Base-by-base conservation (phyloP, 2,113 vertebrate genomes). In the Chionis minor region DNA sequence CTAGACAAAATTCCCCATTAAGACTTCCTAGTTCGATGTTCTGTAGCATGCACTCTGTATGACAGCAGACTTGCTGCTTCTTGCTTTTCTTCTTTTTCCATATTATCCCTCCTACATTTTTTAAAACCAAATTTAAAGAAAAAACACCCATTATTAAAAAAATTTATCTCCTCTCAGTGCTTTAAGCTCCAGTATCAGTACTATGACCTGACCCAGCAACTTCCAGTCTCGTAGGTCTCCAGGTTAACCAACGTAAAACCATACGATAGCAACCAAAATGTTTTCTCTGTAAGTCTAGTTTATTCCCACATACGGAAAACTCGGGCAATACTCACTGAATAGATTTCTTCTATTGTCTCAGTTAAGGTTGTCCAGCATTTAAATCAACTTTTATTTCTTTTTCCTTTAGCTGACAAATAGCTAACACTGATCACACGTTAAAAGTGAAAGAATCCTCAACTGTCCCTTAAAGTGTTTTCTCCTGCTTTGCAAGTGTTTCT, bases 181-280 rank as follows among this genome's bases (percentile, higher is more conserved):
- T 79, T 86, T 40, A 32, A 88, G 85, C 9, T 49, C 20, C 26
- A 47, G 61, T 21, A 3, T 22, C 17, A 61, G 10, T 42, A 70
- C 26, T n/a, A 45, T 2, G 3, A 23, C 17, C 47, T 75, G 14
- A 54, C 5, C 5, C 35, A 52, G 51, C 30, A 71, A 26, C 42
- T 35, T 21, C 28, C 6, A n/a, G 14, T 71, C 55, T 28, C 4
- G 7, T 6, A 42, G 28, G 86, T 40, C 19, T 56, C 8, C 15
- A 40, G 10, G 21, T 59, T 33, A 78, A 58, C 8, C 33, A 58
- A 61, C 0, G 0, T 12, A 51, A 82, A 66, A 51, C 20, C 6
- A 0, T 13, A 5, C 6, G 14, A 61, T 0, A 71, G 56, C 42
- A 85, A 63, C 7, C 3, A 32, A 69, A 72, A 5, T 27, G 7